These are phyloP conservation scores for Metalampra italica DNA, from an alignment of 2,888 invertebrate genomes.

Conservation along the genomic window DNA sequence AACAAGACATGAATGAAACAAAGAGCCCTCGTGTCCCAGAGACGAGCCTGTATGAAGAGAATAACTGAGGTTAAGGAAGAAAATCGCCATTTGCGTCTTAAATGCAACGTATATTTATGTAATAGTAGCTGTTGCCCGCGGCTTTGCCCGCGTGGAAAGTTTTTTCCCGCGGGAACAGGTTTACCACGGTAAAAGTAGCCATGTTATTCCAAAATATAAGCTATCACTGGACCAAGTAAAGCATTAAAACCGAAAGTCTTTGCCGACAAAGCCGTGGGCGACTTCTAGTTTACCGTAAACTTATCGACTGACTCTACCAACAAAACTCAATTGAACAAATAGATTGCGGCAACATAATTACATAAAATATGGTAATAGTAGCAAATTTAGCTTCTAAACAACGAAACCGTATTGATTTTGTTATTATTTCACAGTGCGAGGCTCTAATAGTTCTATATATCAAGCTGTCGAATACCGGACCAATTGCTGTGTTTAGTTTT, in stretches of 20 bases:
- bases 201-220: no score
- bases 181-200: no score
- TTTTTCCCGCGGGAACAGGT: no score
- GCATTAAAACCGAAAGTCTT: background rate
- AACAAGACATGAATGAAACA: no score
- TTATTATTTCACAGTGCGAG: constrained; percentile 29
- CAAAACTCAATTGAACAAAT: constrained; percentile 14
- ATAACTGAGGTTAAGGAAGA: no score
- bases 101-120: no score
- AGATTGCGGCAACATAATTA: constrained; percentile 17
- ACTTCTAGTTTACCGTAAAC: constrained; percentile 6
- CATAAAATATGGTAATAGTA: constrained; percentile 21
- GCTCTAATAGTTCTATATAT: constrained; percentile 56
- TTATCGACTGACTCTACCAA: constrained; percentile 12
- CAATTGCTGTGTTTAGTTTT: constrained; percentile 62
- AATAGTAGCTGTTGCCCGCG: no score
- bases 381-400: constrained; percentile 23
- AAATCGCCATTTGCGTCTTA: no score
- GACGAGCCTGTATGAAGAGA: no score
- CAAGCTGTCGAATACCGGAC: constrained; percentile 66
- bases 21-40: no score
- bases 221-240: no score
- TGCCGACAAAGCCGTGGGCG: constrained; percentile 8
- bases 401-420: constrained; percentile 37
- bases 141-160: no score